A percentile compares a stretch with the other conserved stretches of the same genome.
Evolutionary conservation across 1,140 invertebrate genomes (phyloP).

Genomic region (Ooceraea biroi): DNA sequence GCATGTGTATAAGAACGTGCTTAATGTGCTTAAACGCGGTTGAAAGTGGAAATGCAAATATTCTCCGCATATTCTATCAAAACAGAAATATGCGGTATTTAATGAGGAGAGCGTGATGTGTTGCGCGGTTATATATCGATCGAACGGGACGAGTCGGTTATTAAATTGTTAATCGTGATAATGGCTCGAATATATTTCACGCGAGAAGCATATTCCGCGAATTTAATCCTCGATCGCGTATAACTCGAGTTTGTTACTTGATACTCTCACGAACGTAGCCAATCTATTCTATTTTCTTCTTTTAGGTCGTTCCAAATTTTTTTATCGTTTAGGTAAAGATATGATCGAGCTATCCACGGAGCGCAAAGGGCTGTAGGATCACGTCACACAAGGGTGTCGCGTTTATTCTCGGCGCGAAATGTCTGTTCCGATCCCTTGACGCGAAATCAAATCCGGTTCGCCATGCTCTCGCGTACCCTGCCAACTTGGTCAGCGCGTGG

Average conservation of each 20-base stretch:
- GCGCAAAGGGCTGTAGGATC: background rate
- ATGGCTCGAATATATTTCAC: background rate
- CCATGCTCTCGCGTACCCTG: background rate
- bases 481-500: constrained; percentile 15
- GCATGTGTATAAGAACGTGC: background rate
- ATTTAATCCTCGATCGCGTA: background rate
- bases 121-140: background rate
- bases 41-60: background rate
- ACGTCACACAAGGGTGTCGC: background rate
- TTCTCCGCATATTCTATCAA: background rate
- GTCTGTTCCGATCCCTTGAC: constrained; percentile 21
- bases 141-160: background rate
- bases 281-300: background rate
- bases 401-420: constrained; percentile 20
- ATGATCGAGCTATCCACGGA: background rate
- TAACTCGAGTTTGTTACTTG: background rate
- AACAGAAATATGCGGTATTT: constrained; percentile 9
- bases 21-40: constrained; percentile 4
- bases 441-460: constrained; percentile 30
- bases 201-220: background rate
- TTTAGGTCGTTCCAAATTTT: background rate
- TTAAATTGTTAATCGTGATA: constrained; percentile 14
- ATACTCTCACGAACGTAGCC: background rate
- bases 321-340: background rate
- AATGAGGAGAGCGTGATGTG: background rate